A percentile compares a stretch with the other conserved stretches of the same genome.
Conservation (phyloP, 2,888 invertebrate species). For the Sisyra nigra region DNA sequence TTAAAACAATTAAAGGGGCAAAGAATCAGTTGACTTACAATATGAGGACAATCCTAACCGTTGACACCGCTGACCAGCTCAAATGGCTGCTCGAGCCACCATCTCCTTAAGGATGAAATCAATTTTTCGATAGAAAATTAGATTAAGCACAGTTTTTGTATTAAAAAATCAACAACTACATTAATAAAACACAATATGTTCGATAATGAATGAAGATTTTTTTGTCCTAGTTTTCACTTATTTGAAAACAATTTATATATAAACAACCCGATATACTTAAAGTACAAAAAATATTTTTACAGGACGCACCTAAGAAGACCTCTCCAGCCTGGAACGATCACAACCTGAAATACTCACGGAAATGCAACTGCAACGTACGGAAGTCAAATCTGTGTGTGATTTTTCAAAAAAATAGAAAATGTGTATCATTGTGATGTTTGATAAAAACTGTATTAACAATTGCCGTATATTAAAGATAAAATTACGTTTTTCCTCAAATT, state of each 20-base stretch:
- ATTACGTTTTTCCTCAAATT: neutral
- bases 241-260: too few relatives aligned
- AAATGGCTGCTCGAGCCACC: too few relatives aligned
- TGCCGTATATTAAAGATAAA: neutral
- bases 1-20: neutral
- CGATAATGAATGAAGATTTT: too few relatives aligned
- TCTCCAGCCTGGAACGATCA: neutral
- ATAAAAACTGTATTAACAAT: neutral
- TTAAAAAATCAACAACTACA: too few relatives aligned
- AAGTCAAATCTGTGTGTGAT: neutral
- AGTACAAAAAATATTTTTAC: neutral
- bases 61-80: neutral
- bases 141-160: too few relatives aligned
- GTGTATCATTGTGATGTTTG: neutral
- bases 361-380: neutral
- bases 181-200: too few relatives aligned
- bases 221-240: too few relatives aligned
- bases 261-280: too few relatives aligned
- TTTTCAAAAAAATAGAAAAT: neutral
- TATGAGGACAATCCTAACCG: neutral
- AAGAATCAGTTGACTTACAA: slow-evolving; percentile 5
- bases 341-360: slow-evolving; percentile 10
- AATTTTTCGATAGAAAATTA: too few relatives aligned
- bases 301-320: slow-evolving; percentile 5
- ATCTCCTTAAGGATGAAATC: too few relatives aligned